Evolutionary conservation across 2,797 vertebrate species (phyloP).

Genomic region (Loris lydekkerianus): DNA sequence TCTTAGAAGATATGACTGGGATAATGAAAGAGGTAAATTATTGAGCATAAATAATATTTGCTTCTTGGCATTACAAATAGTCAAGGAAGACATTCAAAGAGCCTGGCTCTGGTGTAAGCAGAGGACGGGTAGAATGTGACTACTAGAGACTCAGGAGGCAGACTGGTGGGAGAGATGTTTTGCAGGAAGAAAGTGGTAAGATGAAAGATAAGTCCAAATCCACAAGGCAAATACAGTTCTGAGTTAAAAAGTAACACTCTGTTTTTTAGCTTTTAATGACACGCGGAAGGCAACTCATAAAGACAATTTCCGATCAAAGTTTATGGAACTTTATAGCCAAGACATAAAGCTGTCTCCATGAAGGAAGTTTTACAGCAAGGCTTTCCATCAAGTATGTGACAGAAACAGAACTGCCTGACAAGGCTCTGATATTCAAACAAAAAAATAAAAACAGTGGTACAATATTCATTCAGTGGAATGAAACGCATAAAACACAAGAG

Average conservation of each 20-base stretch:
- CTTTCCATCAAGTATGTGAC: constrained; percentile 52
- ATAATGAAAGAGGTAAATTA: not conserved
- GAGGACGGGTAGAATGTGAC: accelerated
- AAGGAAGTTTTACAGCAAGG: constrained; percentile 50
- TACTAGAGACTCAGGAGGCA: not conserved
- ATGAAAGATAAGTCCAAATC: not conserved
- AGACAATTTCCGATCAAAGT: constrained; percentile 39
- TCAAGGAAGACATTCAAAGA: not conserved
- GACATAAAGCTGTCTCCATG: constrained; percentile 51
- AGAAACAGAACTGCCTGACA: constrained; percentile 57
- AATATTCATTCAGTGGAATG: constrained; percentile 46
- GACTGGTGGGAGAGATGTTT: not conserved
- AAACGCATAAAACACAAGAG: constrained; percentile 1
- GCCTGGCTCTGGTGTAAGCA: not conserved
- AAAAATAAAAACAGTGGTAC: not conserved
- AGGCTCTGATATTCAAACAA: constrained; percentile 27
- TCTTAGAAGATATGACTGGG: not conserved
- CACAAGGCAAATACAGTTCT: not conserved
- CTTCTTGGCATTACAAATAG: not conserved
- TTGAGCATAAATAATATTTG: not conserved
- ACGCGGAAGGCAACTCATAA: constrained; percentile 15
- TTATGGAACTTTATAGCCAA: constrained; percentile 62
- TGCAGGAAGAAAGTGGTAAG: not conserved
- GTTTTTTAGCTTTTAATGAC: constrained; percentile 34
- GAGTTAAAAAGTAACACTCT: not conserved